Evolutionary conservation across 2,888 invertebrate species (phyloP).

Genomic region (Troilus luridus): DNA sequence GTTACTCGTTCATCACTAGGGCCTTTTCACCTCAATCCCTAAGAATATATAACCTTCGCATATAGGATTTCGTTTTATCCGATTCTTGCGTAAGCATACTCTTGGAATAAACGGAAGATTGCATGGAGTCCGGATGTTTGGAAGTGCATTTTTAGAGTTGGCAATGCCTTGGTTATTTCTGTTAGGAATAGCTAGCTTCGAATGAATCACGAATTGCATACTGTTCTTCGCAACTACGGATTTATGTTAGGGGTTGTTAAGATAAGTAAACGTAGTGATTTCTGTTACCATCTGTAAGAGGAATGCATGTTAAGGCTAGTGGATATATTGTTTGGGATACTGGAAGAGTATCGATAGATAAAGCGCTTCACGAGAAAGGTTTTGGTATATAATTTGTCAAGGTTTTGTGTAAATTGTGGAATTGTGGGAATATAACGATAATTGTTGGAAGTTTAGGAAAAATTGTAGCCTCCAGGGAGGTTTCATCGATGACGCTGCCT

Average conservation of each 20-base stretch:
- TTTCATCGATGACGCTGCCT: no score
- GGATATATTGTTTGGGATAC: no score
- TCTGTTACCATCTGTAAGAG: neutral
- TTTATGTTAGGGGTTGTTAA: neutral
- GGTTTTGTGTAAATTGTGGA: no score
- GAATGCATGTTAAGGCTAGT: neutral
- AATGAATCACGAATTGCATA: neutral
- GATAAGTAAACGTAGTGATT: neutral
- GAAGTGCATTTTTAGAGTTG: neutral
- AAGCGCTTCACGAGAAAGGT: no score
- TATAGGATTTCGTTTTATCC: neutral
- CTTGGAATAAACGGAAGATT: neutral
- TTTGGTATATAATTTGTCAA: no score
- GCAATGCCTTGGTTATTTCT: constrained; percentile 5
- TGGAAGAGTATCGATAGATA: no score
- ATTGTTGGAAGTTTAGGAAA: no score
- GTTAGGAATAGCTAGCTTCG: neutral
- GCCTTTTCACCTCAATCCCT: neutral
- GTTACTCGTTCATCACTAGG: neutral
- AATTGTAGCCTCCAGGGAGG: no score
- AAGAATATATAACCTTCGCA: neutral
- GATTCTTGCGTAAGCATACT: neutral
- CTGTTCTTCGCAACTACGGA: neutral
- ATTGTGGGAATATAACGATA: no score
- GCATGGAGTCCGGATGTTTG: constrained; percentile 19